Conservation (phyloP, 2,797 vertebrate genomes). For the Micromesistius poutassou region DNA sequence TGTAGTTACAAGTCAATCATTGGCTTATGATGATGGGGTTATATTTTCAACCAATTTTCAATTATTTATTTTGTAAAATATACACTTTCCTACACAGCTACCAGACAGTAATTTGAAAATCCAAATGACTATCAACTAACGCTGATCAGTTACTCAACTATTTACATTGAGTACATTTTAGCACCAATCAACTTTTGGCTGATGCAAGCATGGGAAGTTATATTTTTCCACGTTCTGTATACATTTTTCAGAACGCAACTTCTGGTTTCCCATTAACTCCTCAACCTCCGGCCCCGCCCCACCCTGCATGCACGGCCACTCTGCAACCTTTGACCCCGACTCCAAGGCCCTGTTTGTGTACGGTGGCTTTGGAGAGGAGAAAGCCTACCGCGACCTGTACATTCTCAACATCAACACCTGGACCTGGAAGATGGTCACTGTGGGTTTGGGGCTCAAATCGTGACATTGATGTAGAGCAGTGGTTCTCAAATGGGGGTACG, state of each 20-base stretch:
- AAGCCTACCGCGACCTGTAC: slow-evolving; percentile 72
- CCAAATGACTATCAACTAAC: no score
- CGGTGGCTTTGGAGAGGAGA: slow-evolving; percentile 79
- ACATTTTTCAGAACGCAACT: slow-evolving; percentile 75
- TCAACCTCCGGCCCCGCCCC: slow-evolving; percentile 62
- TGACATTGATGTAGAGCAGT: neutral
- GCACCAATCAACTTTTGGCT: neutral
- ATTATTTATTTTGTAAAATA: neutral
- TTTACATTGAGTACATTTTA: no score
- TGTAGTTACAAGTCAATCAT: neutral
- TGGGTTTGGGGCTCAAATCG: slow-evolving; percentile 61
- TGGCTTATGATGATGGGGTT: neutral
- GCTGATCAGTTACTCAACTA: no score
- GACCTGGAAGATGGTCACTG: slow-evolving; percentile 82
- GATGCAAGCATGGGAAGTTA: neutral
- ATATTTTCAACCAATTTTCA: neutral
- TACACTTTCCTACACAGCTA: neutral
- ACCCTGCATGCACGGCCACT: slow-evolving; percentile 73
- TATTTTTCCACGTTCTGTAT: slow-evolving; percentile 1
- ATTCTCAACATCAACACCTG: slow-evolving; percentile 82
- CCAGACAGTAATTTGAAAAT: no score
- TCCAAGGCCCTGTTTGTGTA: slow-evolving; percentile 82
- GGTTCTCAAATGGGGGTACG: neutral
- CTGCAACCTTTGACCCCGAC: slow-evolving; percentile 83
- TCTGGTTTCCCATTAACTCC: slow-evolving; percentile 82